Evolutionary conservation across 2,797 vertebrate species (phyloP), one percentile per base, ranked within the genome.

Genomic region (Setipinna tenuifilis): DNA sequence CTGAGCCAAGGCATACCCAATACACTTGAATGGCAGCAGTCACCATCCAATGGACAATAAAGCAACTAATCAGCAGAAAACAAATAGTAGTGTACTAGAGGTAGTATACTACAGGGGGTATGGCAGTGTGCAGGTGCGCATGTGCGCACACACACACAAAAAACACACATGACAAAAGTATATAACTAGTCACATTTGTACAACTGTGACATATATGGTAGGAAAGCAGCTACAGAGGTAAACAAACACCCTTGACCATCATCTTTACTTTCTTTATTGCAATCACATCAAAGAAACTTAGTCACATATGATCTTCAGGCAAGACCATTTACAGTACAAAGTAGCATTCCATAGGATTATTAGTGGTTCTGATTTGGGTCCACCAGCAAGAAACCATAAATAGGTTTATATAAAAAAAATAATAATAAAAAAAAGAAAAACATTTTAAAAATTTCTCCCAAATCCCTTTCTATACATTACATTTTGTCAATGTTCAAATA

Each of bases 321-420:
- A 78, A 44, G 19, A 1, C 17, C 71, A 44, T 21, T 78, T 78
- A 44, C 35, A 78, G 17, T 44, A 78, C 71, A 78, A 44, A 16
- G 31, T 19, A 75, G 68, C 31, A 78, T 78, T 78, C 35, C 71
- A 78, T n/a, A 78, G 71, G 31, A 44, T 19, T 41, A 19, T 88
- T 84, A 89, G 86, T 90, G 90, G 87, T 87, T 89, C 65, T 84
- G 87, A 84, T 82, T 87, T 78, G 35, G 31, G 19, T 44, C 71
- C 19, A 21, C 35, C 17, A 78, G 31, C 71, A 35, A 16, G 11
- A 71, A 83, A 82, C 84, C 57, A 85, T 90, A 90, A 90, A 89
- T 87, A 88, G 23, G 71, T n/a, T 85, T 65, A 86, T 84, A 57
- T 48, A 81, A 48, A 86, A 83, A 80, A 57, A 65, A 80, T 48